A percentile compares a stretch with the other conserved stretches of the same genome.
Conservation (phyloP, 2,797 vertebrate species). For the Xiphophorus birchmanni region DNA sequence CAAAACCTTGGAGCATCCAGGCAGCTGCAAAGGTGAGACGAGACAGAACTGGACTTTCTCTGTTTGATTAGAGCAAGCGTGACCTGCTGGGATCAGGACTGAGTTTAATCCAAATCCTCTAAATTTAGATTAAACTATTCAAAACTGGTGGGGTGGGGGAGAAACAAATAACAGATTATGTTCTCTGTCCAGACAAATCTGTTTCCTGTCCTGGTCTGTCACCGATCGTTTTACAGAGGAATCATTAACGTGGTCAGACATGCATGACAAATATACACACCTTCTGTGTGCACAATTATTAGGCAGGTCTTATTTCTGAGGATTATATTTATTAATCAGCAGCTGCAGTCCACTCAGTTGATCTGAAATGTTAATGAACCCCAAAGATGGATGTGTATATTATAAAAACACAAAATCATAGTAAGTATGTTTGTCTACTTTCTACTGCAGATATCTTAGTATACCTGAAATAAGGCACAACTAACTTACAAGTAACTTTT, state of each 20-base stretch:
- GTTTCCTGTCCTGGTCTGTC: not conserved
- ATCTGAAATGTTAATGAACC: not conserved
- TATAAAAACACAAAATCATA: no score
- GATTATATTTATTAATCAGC: not conserved
- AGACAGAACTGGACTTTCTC: not conserved
- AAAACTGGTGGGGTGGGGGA: not conserved
- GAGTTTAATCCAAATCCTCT: not conserved
- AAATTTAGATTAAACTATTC: not conserved
- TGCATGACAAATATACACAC: not conserved
- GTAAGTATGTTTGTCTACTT: no score
- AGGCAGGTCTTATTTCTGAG: not conserved
- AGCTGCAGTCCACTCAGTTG: not conserved
- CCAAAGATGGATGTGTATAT: not conserved
- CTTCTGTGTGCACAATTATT: not conserved
- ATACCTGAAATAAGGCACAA: no score
- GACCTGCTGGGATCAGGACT: not conserved
- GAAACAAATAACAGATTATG: no score
- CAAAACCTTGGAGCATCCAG: constrained; percentile 45
- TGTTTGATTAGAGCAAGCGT: not conserved
- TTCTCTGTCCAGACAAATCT: not conserved
- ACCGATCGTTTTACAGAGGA: not conserved
- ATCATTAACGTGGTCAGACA: not conserved
- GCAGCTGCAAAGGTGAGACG: constrained; percentile 73
- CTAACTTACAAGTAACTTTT: no score
- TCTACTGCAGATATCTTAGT: no score